These are phyloP conservation scores for Dallia pectoralis DNA, from an alignment of 2,797 vertebrate genomes.

Conservation along the genomic window DNA sequence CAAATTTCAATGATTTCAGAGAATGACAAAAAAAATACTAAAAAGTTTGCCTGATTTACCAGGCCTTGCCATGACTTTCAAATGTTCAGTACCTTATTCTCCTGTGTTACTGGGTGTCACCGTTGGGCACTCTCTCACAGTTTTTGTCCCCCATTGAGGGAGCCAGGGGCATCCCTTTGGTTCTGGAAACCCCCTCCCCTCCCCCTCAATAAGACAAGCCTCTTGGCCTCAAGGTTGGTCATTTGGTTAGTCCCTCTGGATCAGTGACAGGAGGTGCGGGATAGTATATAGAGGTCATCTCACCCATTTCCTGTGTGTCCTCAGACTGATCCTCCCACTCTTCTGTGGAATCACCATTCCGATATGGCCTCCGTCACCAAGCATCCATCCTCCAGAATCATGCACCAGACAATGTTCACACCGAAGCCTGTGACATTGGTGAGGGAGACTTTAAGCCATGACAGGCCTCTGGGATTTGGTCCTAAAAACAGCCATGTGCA, in stretches of 20 bases:
- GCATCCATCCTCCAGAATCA: not conserved
- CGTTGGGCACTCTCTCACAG: slow-evolving; percentile 26
- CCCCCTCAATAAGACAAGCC: slow-evolving; percentile 40
- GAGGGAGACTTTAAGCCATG: slow-evolving; percentile 4
- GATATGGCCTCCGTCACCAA: slow-evolving; percentile 10
- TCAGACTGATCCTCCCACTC: slow-evolving; percentile 20
- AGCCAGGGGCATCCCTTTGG: slow-evolving; percentile 41
- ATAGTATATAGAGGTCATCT: slow-evolving; percentile 49
- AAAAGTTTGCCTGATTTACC: too few relatives aligned
- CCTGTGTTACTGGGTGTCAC: not conserved
- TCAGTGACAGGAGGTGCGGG: slow-evolving; percentile 45
- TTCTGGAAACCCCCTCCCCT: slow-evolving; percentile 24
- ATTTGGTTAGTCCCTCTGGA: slow-evolving; percentile 44
- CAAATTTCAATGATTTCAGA: too few relatives aligned
- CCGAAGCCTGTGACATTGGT: slow-evolving; percentile 3
- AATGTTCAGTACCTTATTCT: not conserved
- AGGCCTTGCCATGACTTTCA: too few relatives aligned
- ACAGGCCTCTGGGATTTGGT: not conserved
- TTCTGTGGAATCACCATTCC: slow-evolving; percentile 21
- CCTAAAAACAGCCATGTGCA: slow-evolving; percentile 8
- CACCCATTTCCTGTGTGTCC: slow-evolving; percentile 27
- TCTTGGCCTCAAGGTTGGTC: slow-evolving; percentile 55
- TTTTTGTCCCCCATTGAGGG: slow-evolving; percentile 28
- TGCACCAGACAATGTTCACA: not conserved
- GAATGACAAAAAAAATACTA: too few relatives aligned